Evolutionary conservation across 2,113 vertebrate genomes (phyloP), one percentile per base, ranked within the genome.

Genomic region (Tilapia sparmanii): DNA sequence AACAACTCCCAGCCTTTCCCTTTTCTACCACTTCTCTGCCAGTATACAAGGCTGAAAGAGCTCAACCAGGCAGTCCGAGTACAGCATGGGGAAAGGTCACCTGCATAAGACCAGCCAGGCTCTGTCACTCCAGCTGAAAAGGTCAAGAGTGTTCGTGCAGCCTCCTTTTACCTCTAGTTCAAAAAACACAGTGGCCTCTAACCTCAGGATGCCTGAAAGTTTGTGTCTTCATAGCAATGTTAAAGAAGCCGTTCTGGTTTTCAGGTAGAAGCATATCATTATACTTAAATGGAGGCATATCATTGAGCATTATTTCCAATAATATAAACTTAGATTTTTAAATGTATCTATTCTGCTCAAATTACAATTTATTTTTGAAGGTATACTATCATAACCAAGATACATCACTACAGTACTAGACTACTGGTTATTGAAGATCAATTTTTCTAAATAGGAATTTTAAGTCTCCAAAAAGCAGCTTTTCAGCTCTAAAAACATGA

Each of bases 61-160:
- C 89, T 83, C 50, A 90, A 85, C 73, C 89, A 87, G 80, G 84
- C 82, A 89, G 86, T 31, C 53, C 29, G 86, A 93, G 86, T 83
- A 82, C 76, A 86, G 85, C 81, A 86, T 8, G 38, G 82, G 80
- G 92, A 97, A 97, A 97, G 96, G 96, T 97, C 95, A 96, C 92
- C 89, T 87, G 91, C 79, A 84, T 80, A 86, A 93, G 86, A 94
- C 90, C 87, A 89, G 68, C 86, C 92, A 80, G 79, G 88, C 90
- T 94, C 93, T 96, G 96, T 96, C 96, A 96, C 90, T 95, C 90
- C 53, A 80, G 59, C 86, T 96, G 95, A 96, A 97, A 97, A 97
- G 96, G 96, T 97, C 96, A 96, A 93, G 85, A 84, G 91, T 93
- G 94, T 94, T 94, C 90, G 87, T 82, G 80, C 35, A 79, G 83